Evolutionary conservation across 2,797 vertebrate genomes (phyloP).

Genomic region (Podarcis siculus): DNA sequence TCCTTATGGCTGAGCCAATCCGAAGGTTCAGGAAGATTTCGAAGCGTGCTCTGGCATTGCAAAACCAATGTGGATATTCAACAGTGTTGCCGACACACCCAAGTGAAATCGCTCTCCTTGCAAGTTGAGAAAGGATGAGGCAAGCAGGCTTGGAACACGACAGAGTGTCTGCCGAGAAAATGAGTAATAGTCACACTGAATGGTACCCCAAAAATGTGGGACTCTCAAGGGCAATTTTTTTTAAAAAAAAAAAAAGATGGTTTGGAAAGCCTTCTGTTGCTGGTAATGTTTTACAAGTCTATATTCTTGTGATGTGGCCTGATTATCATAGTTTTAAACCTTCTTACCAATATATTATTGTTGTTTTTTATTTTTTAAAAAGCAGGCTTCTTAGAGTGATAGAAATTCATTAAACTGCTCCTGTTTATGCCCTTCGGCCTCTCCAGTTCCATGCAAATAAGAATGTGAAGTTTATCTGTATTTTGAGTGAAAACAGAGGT

Average conservation of each 20-base stretch:
- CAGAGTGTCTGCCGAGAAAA: not conserved
- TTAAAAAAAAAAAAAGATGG: not conserved
- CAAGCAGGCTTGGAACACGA: not conserved
- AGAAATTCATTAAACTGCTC: not conserved
- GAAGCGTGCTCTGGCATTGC: not conserved
- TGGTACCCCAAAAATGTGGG: not conserved
- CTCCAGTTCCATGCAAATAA: not conserved
- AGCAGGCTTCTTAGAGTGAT: too few species aligned
- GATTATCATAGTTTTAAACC: not conserved
- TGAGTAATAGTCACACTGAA: not conserved
- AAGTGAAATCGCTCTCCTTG: constrained; percentile 1
- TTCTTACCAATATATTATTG: not conserved
- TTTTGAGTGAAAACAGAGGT: constrained; percentile 16
- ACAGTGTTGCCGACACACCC: not conserved
- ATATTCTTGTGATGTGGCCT: not conserved
- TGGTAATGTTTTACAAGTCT: not conserved
- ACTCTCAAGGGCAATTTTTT: not conserved
- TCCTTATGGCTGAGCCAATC: not conserved
- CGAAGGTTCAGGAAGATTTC: not conserved
- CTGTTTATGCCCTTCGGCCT: not conserved
- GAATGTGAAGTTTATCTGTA: not conserved
- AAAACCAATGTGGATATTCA: not conserved
- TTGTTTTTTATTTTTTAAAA: not conserved
- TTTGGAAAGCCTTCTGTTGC: not conserved
- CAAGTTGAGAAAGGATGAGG: not conserved